Conservation (phyloP, 2,888 invertebrate genomes). For the Ophion ellenae region DNA sequence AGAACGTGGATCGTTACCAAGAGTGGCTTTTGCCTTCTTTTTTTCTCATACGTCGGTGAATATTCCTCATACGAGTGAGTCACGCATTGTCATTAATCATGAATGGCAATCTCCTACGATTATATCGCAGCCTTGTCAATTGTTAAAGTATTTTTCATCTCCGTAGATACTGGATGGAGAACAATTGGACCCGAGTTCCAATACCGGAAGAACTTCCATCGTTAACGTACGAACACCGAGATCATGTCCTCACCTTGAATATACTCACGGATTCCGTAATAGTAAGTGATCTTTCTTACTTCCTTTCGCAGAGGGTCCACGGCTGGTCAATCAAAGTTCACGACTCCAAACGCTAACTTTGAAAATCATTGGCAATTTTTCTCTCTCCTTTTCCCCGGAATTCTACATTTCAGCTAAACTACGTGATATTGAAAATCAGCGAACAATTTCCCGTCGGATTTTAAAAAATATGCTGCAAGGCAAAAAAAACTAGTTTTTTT, state of each 20-base stretch:
- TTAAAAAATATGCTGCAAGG: no score
- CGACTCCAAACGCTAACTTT: neutral
- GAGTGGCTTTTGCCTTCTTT: conserved; percentile 71
- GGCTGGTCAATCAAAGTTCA: no score
- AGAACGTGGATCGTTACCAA: conserved; percentile 71
- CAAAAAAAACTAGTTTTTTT: no score
- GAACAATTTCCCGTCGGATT: no score
- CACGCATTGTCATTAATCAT: neutral
- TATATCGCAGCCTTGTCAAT: neutral
- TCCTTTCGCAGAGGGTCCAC: neutral
- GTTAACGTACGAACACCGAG: conserved; percentile 18
- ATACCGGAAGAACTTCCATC: conserved; percentile 13
- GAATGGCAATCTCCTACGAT: neutral
- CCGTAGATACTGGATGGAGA: conserved; percentile 71
- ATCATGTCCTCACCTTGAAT: neutral
- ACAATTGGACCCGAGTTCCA: conserved; percentile 70
- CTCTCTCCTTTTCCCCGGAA: no score
- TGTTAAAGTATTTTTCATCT: neutral
- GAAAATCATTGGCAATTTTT: no score
- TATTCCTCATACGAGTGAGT: conserved; percentile 72
- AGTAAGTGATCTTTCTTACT: neutral
- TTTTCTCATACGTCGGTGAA: conserved; percentile 55
- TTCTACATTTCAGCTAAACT: no score
- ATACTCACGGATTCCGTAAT: neutral
- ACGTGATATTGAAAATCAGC: no score